Base-by-base conservation (phyloP, 2,113 vertebrate species). In the Nerophis lumbriciformis region DNA sequence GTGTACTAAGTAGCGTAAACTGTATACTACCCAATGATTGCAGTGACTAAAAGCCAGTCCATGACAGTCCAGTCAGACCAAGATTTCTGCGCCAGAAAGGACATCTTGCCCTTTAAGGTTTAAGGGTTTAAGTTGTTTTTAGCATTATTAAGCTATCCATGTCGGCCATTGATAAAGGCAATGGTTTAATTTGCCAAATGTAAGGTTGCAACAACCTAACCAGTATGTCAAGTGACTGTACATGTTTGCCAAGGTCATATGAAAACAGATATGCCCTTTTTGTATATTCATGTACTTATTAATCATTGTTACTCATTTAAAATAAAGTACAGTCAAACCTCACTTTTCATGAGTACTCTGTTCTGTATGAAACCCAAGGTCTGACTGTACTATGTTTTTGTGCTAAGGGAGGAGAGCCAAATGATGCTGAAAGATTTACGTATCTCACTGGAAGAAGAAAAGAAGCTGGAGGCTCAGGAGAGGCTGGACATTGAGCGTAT, bases 331-430 rank as follows among this genome's bases (percentile, higher is more conserved):
- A 19, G 19, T 19, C 19, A 19, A 19, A 19, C 19, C 19, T 19
- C 19, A 48, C 1, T 37, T 44, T 45, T 50, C 5, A 51, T 5
- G 4, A 45, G 9, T 6, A 61, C 1, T 9, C 60, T 2, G 15
- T 37, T 38, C n/a, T n/a, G 7, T 53, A 44, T 39, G 8, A 47
- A 28, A 28, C 1, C 28, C 28, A 28, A 28, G 28, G 28, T 28
- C 1, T 48, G 6, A 44, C 0, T 61, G 15, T 21, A 37, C 11
- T 36, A 2, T 13, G 6, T 59, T 64, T 5, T 0, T 54, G 1
- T 68, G 8, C 39, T 0, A 76, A 98, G 95, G 85, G 85, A 90
- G 9, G 87, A 93, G 77, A 89, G 90, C 6, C 85, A 92, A 71
- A 72, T 65, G 2, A 28, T 36, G 2, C 59, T 94, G 55, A 84